Evolutionary conservation across 2,888 invertebrate species (phyloP).

Genomic region (Xestia rhomboidea): DNA sequence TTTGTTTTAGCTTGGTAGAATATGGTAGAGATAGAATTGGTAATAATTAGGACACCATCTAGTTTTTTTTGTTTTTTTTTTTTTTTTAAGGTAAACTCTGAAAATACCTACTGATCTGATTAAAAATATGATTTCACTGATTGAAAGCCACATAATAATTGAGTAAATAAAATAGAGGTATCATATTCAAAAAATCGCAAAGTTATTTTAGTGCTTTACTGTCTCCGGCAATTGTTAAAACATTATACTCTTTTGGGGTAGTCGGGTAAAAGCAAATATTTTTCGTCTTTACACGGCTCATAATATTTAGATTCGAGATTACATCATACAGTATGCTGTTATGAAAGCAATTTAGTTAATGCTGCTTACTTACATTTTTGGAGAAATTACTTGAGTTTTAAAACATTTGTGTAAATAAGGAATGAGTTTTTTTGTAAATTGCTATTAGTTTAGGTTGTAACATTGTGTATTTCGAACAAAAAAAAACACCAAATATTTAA

Average conservation of each 20-base stretch:
- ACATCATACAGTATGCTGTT: constrained; percentile 2
- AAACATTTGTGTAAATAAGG: background rate
- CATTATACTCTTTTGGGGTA: background rate
- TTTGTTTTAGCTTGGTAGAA: constrained; percentile 31
- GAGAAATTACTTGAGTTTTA: background rate
- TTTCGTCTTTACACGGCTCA: background rate
- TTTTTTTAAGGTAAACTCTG: background rate
- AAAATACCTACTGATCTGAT: background rate
- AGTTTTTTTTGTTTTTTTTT: background rate
- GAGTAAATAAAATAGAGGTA: background rate
- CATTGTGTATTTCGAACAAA: background rate
- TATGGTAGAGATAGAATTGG: background rate
- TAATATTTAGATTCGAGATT: constrained; percentile 5
- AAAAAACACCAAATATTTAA: background rate
- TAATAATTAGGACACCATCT: background rate
- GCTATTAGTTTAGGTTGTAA: background rate
- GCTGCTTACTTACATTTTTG: background rate
- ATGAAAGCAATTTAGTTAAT: constrained; percentile 7
- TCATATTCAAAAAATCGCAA: background rate
- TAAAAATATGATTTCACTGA: background rate
- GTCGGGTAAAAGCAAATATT: background rate
- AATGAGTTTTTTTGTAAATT: background rate
- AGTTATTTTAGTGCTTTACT: background rate
- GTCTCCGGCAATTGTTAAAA: background rate
- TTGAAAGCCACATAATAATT: background rate